These are phyloP conservation scores for Ammospiza caudacuta DNA, from an alignment of 2,113 vertebrate genomes.

Conservation along the genomic window DNA sequence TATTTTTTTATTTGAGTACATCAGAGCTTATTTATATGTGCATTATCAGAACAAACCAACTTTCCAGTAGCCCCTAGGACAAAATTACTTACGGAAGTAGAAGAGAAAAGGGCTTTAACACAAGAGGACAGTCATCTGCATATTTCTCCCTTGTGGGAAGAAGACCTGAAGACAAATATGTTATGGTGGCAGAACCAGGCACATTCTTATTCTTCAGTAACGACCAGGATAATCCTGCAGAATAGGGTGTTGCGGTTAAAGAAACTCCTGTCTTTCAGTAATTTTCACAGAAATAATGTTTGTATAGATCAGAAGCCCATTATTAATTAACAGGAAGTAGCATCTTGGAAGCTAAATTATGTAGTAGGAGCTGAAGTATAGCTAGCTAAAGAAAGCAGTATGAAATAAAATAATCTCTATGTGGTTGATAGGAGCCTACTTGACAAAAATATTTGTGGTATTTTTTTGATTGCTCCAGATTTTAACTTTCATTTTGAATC, in stretches of 20 bases:
- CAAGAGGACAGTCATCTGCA: conserved; percentile 13
- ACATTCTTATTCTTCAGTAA: background rate
- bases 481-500: background rate
- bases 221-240: background rate
- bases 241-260: rapidly evolving
- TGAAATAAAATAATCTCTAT: background rate
- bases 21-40: background rate
- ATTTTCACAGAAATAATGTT: conserved; percentile 11
- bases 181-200: background rate
- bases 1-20: background rate
- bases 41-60: background rate
- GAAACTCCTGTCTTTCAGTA: background rate
- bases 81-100: conserved; percentile 1
- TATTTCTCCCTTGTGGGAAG: conserved; percentile 2
- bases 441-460: background rate
- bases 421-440: background rate
- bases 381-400: background rate
- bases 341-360: background rate
- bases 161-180: background rate
- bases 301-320: background rate
- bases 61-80: background rate
- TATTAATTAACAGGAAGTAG: conserved; percentile 26
- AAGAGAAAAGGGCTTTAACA: background rate
- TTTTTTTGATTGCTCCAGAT: background rate
- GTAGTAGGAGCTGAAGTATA: background rate